Evolutionary conservation across 23 tunicate genomes (phyloP).

Genomic region (Clavelina lepadiformis): DNA sequence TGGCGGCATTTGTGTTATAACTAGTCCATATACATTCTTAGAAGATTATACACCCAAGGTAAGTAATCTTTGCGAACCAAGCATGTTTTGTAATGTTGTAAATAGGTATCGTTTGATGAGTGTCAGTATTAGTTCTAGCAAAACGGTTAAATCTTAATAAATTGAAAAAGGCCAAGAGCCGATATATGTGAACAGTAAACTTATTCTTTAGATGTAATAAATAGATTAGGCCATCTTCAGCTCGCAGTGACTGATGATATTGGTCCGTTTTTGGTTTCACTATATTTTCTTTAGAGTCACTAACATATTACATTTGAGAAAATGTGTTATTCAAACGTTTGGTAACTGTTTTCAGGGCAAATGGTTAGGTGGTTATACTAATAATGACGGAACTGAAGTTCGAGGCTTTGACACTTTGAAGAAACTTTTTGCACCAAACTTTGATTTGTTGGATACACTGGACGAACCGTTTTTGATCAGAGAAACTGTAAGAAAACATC

Average conservation of each 20-base stretch:
- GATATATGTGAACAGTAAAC: no score
- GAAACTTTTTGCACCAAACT: constrained; percentile 26
- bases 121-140: no score
- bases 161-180: no score
- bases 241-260: no score
- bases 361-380: constrained; percentile 72
- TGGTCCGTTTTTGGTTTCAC: no score
- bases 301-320: neutral
- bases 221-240: no score
- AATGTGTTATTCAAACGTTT: neutral
- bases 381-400: constrained; percentile 47
- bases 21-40: constrained; percentile 74
- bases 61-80: no score
- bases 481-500: constrained; percentile 78
- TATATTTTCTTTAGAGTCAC: neutral
- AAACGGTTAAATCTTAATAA: no score
- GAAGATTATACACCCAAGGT: constrained; percentile 73
- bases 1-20: constrained; percentile 69
- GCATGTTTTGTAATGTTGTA: no score
- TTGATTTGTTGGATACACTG: constrained; percentile 27
- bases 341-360: constrained; percentile 53
- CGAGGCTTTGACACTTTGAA: constrained; percentile 60
- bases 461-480: constrained; percentile 78
- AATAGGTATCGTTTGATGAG: no score
- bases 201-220: no score